Evolutionary conservation across 2,113 vertebrate species (phyloP).

Genomic region (Sinocyclocheilus maitianheensis): DNA sequence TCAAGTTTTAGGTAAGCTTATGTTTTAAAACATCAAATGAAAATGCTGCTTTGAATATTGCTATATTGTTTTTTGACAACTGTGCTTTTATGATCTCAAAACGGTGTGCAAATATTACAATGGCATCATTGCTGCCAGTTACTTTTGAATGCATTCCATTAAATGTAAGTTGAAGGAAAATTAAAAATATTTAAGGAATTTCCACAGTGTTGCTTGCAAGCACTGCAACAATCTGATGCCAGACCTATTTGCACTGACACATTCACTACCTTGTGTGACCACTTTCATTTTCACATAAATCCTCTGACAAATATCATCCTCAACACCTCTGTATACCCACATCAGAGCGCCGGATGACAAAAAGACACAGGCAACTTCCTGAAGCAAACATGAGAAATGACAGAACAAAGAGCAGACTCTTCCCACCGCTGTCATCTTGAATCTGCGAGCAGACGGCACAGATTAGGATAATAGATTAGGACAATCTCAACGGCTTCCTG

Average conservation of each 20-base stretch:
- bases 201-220: not conserved
- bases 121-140: not conserved
- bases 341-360: slow-evolving; percentile 18
- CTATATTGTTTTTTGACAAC: not conserved
- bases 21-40: not conserved
- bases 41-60: not conserved
- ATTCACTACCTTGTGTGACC: not conserved
- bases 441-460: slow-evolving; percentile 10
- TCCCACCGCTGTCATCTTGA: slow-evolving; percentile 31
- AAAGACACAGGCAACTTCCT: slow-evolving; percentile 19
- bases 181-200: not conserved
- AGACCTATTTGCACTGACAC: not conserved
- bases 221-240: not conserved
- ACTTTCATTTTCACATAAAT: slow-evolving; percentile 32
- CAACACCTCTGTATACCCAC: slow-evolving; percentile 34
- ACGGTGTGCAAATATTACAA: not conserved
- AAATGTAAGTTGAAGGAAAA: not conserved
- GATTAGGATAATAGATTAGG: not conserved
- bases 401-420: slow-evolving; percentile 33
- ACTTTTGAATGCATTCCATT: not conserved
- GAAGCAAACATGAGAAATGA: slow-evolving; percentile 14
- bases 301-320: slow-evolving; percentile 28
- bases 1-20: not conserved
- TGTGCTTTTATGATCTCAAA: not conserved
- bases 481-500: not conserved